phyloP scores from a whole-genome alignment of 2,113 vertebrate species.

The Sorex araneus region DNA sequence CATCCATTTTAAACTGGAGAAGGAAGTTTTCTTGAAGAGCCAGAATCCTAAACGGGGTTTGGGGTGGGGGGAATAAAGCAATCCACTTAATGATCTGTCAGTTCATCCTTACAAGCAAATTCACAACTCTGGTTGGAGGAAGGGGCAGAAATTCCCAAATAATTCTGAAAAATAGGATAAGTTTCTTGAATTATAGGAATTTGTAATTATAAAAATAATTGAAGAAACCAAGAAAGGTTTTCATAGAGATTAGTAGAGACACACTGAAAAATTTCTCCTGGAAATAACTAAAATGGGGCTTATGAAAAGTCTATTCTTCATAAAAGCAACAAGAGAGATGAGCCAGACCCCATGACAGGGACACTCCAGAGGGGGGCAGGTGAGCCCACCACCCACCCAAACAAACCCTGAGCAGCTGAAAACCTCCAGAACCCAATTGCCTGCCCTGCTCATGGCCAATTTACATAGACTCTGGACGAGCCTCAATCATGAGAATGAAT shows the following conservation, averaged over 20 bases:
- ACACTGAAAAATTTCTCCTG: not conserved
- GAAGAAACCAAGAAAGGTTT: not conserved
- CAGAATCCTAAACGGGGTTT: slow-evolving; percentile 91
- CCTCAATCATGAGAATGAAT: too few relatives aligned
- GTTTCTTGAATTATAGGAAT: not conserved
- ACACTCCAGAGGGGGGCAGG: too few relatives aligned
- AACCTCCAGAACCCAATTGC: too few relatives aligned
- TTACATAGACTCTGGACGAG: too few relatives aligned
- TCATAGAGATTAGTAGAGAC: not conserved
- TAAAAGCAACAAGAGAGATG: not conserved
- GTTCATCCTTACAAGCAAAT: not conserved
- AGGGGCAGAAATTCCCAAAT: not conserved
- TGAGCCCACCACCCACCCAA: too few relatives aligned
- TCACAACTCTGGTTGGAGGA: not conserved
- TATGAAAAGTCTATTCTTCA: not conserved
- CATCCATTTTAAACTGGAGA: slow-evolving; percentile 97
- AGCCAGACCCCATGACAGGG: too few relatives aligned
- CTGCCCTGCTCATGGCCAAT: too few relatives aligned
- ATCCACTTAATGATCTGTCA: not conserved
- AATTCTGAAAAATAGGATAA: not conserved
- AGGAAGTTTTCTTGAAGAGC: slow-evolving; percentile 97
- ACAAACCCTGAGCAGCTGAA: too few relatives aligned
- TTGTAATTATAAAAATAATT: not conserved
- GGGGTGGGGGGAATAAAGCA: not conserved
- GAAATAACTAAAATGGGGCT: not conserved